Evolutionary conservation across 1,140 invertebrate genomes (phyloP).

Genomic region (Agraylea sexmaculata): DNA sequence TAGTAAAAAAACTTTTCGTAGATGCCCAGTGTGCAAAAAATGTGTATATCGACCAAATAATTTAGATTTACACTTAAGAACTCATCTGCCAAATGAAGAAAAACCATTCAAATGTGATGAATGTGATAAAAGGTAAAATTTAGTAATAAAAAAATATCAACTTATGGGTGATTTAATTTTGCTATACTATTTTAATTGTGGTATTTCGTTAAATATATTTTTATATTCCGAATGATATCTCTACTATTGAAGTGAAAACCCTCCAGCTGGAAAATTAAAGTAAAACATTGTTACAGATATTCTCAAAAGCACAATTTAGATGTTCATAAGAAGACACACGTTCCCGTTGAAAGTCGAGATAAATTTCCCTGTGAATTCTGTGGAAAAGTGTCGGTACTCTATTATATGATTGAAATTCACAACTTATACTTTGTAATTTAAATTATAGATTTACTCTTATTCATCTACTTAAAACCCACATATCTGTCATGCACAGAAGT

Average conservation of each 20-base stretch:
- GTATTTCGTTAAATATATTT: slow-evolving; percentile 7
- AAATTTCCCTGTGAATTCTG: slow-evolving; percentile 12
- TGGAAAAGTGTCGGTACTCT: slow-evolving; percentile 14
- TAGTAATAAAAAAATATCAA: not conserved
- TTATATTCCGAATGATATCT: too few species aligned
- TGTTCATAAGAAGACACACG: slow-evolving; percentile 12
- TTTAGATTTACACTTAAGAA: slow-evolving; percentile 17
- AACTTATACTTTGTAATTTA: not conserved
- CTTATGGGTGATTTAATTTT: not conserved
- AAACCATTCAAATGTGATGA: slow-evolving; percentile 16
- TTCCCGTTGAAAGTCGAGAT: slow-evolving; percentile 14
- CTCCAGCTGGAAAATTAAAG: too few species aligned
- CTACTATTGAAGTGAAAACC: too few species aligned
- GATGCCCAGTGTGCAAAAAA: slow-evolving; percentile 20
- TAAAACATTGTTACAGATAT: slow-evolving; percentile 16
- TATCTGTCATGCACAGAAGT: slow-evolving; percentile 10
- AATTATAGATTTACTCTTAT: slow-evolving; percentile 14
- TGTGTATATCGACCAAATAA: slow-evolving; percentile 14
- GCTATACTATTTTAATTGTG: not conserved
- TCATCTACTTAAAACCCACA: slow-evolving; percentile 11
- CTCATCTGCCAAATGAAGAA: slow-evolving; percentile 15
- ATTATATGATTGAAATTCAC: not conserved
- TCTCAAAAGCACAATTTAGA: slow-evolving; percentile 9
- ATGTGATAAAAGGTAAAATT: slow-evolving; percentile 13
- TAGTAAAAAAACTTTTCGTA: slow-evolving; percentile 4